phyloP scores from a whole-genome alignment of 2,888 invertebrate genomes.

The Shargacucullia verbasci region DNA sequence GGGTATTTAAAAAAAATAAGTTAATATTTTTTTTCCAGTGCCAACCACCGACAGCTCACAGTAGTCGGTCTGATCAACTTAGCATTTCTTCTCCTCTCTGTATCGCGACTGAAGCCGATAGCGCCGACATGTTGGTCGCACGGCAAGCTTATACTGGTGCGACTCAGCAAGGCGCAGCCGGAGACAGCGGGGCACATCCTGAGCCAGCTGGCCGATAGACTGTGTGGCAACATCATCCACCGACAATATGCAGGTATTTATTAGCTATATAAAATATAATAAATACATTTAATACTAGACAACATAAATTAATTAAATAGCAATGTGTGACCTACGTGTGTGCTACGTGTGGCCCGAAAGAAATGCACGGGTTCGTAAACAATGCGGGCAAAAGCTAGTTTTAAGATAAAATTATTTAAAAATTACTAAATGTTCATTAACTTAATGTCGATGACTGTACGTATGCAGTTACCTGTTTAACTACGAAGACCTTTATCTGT shows the following conservation, averaged over 20 bases:
- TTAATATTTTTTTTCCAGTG: constrained; percentile 63
- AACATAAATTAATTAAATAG: no score
- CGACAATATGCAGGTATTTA: constrained; percentile 76
- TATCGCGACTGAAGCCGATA: constrained; percentile 62
- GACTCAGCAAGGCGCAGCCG: constrained; percentile 76
- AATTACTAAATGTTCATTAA: no score
- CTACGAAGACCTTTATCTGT: constrained; percentile 43
- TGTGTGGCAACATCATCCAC: constrained; percentile 67
- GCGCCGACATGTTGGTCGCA: constrained; percentile 73
- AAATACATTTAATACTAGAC: no score
- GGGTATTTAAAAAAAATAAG: background rate
- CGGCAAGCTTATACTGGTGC: constrained; percentile 76
- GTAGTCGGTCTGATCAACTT: constrained; percentile 79
- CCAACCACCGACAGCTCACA: constrained; percentile 79
- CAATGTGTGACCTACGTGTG: no score
- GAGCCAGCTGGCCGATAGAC: constrained; percentile 70
- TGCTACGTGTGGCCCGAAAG: no score
- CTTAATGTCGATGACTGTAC: no score
- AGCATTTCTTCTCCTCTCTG: constrained; percentile 73
- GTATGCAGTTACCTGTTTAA: no score
- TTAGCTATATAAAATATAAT: no score
- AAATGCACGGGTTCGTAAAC: no score
- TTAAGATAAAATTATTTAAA: no score
- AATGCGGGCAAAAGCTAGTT: no score
- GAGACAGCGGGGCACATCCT: constrained; percentile 75